Evolutionary conservation across 2,113 vertebrate species (phyloP), one percentile per base, ranked within the genome.

Genomic region (Eleginops maclovinus): DNA sequence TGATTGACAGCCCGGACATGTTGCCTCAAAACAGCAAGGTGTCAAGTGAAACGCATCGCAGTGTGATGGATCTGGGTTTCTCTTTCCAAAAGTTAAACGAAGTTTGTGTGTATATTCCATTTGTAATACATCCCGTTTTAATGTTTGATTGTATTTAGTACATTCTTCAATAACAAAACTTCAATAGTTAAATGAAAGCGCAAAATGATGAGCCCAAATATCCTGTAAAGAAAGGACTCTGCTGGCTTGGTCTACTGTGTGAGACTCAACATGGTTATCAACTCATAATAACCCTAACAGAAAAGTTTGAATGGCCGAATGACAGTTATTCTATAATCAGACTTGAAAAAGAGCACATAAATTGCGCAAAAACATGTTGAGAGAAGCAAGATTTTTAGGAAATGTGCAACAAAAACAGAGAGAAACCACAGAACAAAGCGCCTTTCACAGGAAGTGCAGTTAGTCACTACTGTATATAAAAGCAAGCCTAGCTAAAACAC

Each of bases 391-490:
- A 28, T 49, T 58, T 56, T 64, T 31, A 21, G 43, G 53, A 79
- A 40, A 63, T 59, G 69, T 24, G 55, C 80, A 68, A 81, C 44
- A 47, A 47, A 63, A 56, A 53, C 5, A 74, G 13, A 69, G 53
- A 62, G 53, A 70, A 60, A 86, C 15, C 40, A 77, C 21, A 61
- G 44, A 79, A 41, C 13, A 13, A 60, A 65, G 53, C 47, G 49
- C 24, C 44, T 62, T 58, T 16, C 21, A 46, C 63, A 61, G 41
- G 40, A 66, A 54, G 55, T 63, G 21, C 55, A 21, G 63, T 82
- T 77, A 82, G 61, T 75, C 40, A 21, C 15, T 17, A 59, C 44
- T n/a, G 24, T 22, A 55, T 47, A 36, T 24, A 64, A 53, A 16
- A 24, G 40, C 4, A 19, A 65, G 54, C 13, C 11, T 24, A 1